These are phyloP conservation scores for Cecidostiba fungosa DNA, from an alignment of 2,888 invertebrate genomes.

Conservation along the genomic window DNA sequence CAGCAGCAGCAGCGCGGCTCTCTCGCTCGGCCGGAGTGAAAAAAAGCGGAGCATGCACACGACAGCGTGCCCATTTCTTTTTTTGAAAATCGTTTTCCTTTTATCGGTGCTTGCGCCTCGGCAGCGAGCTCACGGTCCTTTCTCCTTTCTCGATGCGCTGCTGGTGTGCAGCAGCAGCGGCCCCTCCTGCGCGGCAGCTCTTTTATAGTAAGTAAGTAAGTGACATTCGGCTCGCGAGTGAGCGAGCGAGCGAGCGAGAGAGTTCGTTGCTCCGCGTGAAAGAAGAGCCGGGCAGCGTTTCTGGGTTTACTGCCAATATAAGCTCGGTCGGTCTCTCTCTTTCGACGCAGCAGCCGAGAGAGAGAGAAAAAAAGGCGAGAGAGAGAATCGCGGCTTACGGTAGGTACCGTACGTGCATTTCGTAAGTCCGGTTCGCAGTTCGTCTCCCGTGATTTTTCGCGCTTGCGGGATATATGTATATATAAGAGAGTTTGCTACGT, in stretches of 20 bases:
- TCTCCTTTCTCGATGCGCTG: slow-evolving; percentile 55
- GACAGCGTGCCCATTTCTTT: slow-evolving; percentile 43
- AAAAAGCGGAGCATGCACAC: slow-evolving; percentile 23
- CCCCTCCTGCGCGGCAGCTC: slow-evolving; percentile 6
- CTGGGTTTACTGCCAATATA: slow-evolving; percentile 71
- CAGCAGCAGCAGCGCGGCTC: background rate
- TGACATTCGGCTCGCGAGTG: slow-evolving; percentile 62
- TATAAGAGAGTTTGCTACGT: background rate
- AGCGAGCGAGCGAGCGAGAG: slow-evolving; percentile 64
- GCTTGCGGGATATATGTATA: background rate
- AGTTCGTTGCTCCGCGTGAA: slow-evolving; percentile 75
- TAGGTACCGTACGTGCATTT: slow-evolving; percentile 67
- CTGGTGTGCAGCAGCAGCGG: background rate
- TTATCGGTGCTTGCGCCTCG: slow-evolving; percentile 28
- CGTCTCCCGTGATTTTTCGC: slow-evolving; percentile 44
- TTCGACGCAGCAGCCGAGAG: slow-evolving; percentile 35
- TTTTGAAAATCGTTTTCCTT: slow-evolving; percentile 62
- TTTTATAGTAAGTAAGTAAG: slow-evolving; percentile 45
- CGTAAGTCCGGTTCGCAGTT: slow-evolving; percentile 67
- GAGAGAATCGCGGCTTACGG: slow-evolving; percentile 35
- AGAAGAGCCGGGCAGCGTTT: slow-evolving; percentile 72
- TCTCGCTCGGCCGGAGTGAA: background rate
- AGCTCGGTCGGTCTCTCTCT: slow-evolving; percentile 60
- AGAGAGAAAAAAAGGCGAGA: slow-evolving; percentile 42
- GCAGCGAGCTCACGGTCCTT: slow-evolving; percentile 28